phyloP scores from a whole-genome alignment of 2,113 vertebrate genomes.

The Gallinago media region DNA sequence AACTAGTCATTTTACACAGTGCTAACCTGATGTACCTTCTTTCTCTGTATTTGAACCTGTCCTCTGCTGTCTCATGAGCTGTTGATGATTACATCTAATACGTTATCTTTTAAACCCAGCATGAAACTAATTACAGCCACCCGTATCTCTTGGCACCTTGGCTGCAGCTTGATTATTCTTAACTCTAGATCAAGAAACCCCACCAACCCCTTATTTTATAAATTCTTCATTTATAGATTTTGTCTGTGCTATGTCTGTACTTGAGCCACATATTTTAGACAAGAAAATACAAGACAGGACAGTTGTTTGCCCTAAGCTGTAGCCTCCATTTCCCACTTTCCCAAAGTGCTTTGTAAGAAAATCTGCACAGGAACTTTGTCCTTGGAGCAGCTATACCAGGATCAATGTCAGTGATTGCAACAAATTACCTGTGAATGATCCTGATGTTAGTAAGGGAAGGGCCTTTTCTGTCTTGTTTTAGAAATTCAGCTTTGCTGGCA shows the following conservation, averaged over 20 bases:
- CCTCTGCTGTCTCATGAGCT: not conserved
- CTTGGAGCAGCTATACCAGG: not conserved
- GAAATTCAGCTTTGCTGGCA: not conserved
- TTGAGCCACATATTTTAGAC: not conserved
- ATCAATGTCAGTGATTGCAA: not conserved
- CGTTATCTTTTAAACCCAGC: slow-evolving; percentile 7
- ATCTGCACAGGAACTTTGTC: not conserved
- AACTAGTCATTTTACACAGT: not conserved
- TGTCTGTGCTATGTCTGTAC: not conserved
- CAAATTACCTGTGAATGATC: not conserved
- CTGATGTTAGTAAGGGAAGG: not conserved
- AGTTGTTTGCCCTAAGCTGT: not conserved
- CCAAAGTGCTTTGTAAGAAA: not conserved
- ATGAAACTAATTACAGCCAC: slow-evolving; percentile 36
- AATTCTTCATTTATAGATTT: not conserved
- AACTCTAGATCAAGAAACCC: not conserved
- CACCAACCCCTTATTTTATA: not conserved
- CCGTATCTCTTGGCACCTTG: not conserved
- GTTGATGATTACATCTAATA: slow-evolving; percentile 32
- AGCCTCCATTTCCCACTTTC: not conserved
- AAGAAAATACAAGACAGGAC: not conserved
- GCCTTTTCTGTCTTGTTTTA: not conserved
- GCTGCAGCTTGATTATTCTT: slow-evolving; percentile 12
- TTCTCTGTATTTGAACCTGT: not conserved
- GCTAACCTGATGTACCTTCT: not conserved